Evolutionary conservation across 2,888 invertebrate species (phyloP).

Genomic region (Lochmaea capreae): DNA sequence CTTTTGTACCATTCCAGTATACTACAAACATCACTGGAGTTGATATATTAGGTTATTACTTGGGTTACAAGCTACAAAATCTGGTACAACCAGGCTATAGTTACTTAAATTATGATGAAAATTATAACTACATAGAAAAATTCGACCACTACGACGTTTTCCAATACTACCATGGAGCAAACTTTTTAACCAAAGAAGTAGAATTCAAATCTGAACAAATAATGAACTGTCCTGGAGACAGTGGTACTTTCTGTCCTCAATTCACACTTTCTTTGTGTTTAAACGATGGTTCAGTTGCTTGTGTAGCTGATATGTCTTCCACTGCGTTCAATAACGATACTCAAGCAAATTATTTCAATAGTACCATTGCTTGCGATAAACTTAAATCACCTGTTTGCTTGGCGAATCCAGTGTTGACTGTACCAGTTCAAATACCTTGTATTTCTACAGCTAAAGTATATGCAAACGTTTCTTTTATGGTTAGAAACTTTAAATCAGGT

Average conservation of each 20-base stretch:
- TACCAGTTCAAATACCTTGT: slow-evolving; percentile 29
- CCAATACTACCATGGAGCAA: slow-evolving; percentile 31
- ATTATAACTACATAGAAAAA: slow-evolving; percentile 26
- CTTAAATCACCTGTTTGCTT: slow-evolving; percentile 25
- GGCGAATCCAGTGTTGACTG: background rate
- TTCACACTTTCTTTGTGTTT: slow-evolving; percentile 31
- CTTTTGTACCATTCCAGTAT: slow-evolving; percentile 28
- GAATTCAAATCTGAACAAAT: slow-evolving; percentile 31
- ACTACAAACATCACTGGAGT: slow-evolving; percentile 35
- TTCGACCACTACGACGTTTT: slow-evolving; percentile 36
- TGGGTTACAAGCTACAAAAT: slow-evolving; percentile 28
- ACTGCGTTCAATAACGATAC: slow-evolving; percentile 10
- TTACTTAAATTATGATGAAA: slow-evolving; percentile 33
- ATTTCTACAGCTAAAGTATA: slow-evolving; percentile 31
- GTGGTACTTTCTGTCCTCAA: slow-evolving; percentile 35
- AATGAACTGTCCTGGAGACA: slow-evolving; percentile 33
- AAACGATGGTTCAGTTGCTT: slow-evolving; percentile 31
- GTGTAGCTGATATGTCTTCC: slow-evolving; percentile 27
- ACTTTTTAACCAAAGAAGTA: slow-evolving; percentile 19
- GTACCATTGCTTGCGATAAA: slow-evolving; percentile 23
- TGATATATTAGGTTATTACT: slow-evolving; percentile 31
- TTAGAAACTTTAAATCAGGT: slow-evolving; percentile 10
- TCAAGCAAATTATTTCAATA: slow-evolving; percentile 20
- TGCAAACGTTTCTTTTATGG: slow-evolving; percentile 26
- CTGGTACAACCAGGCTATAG: slow-evolving; percentile 28